These are phyloP conservation scores for Rhinichthys osculus DNA, from an alignment of 2,797 vertebrate genomes.

Conservation along the genomic window DNA sequence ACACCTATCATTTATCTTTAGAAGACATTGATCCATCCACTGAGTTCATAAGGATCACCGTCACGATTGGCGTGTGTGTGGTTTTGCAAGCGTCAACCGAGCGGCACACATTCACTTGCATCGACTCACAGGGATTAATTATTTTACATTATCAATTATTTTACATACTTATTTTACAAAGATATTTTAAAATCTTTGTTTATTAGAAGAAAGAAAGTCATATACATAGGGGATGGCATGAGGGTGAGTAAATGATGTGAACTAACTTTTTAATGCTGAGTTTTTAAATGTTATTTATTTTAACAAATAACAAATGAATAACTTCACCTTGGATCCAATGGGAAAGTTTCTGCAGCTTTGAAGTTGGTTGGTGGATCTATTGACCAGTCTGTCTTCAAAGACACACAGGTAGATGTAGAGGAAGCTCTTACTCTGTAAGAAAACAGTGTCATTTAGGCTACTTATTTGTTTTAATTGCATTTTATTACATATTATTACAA, in stretches of 20 bases:
- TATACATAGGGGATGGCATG: background rate
- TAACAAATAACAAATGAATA: background rate
- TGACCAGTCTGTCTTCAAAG: conserved; percentile 2
- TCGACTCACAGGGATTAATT: background rate
- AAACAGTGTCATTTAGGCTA: background rate
- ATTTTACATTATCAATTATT: too few relatives aligned
- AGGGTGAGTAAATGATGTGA: background rate
- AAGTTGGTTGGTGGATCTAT: conserved; percentile 13
- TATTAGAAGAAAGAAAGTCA: background rate
- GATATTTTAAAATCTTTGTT: too few relatives aligned
- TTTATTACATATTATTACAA: background rate
- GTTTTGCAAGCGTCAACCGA: background rate
- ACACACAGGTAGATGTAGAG: background rate
- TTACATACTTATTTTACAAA: too few relatives aligned
- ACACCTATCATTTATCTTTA: too few relatives aligned
- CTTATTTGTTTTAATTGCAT: background rate
- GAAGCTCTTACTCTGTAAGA: conserved; percentile 13
- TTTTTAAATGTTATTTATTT: background rate
- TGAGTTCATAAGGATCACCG: too few relatives aligned
- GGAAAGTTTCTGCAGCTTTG: background rate
- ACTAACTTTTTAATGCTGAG: background rate
- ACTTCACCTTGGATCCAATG: background rate
- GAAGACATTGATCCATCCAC: too few relatives aligned
- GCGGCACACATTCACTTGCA: background rate
- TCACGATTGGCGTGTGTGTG: too few relatives aligned